phyloP scores from a whole-genome alignment of 2,888 invertebrate species.

The Nymphalis urticae region DNA sequence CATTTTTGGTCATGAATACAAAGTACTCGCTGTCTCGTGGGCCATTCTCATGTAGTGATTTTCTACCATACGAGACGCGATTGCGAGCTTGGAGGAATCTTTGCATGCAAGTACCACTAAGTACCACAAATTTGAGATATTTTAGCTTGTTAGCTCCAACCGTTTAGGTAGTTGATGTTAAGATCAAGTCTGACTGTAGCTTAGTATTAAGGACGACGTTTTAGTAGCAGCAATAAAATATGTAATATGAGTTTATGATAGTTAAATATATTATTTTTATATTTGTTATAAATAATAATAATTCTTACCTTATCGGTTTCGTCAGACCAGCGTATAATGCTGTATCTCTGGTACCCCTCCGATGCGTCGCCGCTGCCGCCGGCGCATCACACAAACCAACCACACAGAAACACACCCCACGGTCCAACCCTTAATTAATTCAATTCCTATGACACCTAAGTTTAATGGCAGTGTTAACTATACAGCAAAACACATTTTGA shows the following conservation, averaged over 20 bases:
- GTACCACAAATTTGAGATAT: too few relatives aligned
- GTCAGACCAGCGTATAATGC: conserved; percentile 69
- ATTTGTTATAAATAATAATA: neutral
- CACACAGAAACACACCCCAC: conserved; percentile 46
- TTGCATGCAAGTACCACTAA: too few relatives aligned
- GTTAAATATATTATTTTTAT: neutral
- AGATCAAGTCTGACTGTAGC: too few relatives aligned
- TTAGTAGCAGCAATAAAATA: too few relatives aligned
- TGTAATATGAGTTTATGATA: neutral
- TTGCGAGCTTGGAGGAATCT: too few relatives aligned
- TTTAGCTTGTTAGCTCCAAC: too few relatives aligned
- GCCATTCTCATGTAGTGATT: too few relatives aligned
- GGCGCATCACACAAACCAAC: conserved; percentile 68
- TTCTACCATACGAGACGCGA: too few relatives aligned
- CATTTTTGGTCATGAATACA: conserved; percentile 7
- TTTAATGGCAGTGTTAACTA: conserved; percentile 43
- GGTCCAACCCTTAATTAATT: conserved; percentile 48
- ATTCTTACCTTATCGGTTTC: conserved; percentile 72
- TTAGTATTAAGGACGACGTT: too few relatives aligned
- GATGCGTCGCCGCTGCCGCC: conserved; percentile 57
- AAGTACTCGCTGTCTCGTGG: too few relatives aligned
- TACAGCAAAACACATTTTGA: conserved; percentile 50
- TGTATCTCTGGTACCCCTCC: conserved; percentile 49
- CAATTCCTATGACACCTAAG: conserved; percentile 28
- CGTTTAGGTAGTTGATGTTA: too few relatives aligned